Evolutionary conservation across 2,888 invertebrate species (phyloP).

Genomic region (Aphelenchoides bicaudatus): DNA sequence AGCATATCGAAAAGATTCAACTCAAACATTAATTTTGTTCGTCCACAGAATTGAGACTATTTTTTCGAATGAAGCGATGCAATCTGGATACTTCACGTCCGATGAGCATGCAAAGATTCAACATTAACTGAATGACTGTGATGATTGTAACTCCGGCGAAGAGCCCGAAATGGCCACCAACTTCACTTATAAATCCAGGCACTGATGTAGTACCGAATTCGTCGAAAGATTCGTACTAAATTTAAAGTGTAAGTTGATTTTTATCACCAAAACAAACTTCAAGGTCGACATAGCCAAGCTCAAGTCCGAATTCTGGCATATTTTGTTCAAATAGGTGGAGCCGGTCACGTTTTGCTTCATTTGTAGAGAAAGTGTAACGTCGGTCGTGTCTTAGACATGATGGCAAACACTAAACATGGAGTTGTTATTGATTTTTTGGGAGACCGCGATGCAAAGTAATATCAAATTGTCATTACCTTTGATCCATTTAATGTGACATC

Average conservation of each 20-base stretch:
- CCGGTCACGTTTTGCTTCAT: not conserved
- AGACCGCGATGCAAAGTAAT: not conserved
- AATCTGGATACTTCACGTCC: too few relatives aligned
- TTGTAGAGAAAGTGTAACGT: conserved; percentile 3
- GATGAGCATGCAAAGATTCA: conserved; percentile 12
- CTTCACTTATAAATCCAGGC: conserved; percentile 23
- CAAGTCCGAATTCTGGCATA: conserved; percentile 15
- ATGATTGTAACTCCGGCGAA: conserved; percentile 19
- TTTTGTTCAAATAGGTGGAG: conserved; percentile 7
- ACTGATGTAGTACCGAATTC: conserved; percentile 22
- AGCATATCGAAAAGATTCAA: too few relatives aligned
- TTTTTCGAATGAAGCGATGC: too few relatives aligned
- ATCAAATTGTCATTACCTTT: conserved; percentile 1
- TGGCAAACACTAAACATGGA: conserved; percentile 15
- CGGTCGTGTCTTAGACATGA: conserved; percentile 14
- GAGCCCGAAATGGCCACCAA: conserved; percentile 21
- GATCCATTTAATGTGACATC: conserved; percentile 15
- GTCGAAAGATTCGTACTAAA: conserved; percentile 27
- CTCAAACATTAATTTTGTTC: too few relatives aligned
- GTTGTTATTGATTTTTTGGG: not conserved
- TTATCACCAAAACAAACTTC: conserved; percentile 12
- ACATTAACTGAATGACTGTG: conserved; percentile 21
- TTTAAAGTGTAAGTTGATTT: too few relatives aligned
- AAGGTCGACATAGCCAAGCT: conserved; percentile 15
- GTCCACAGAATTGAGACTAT: too few relatives aligned